A percentile compares a stretch with the other conserved stretches of the same genome.
Evolutionary conservation across 2,888 invertebrate genomes (phyloP).

Genomic region (Cheilosia grossa): DNA sequence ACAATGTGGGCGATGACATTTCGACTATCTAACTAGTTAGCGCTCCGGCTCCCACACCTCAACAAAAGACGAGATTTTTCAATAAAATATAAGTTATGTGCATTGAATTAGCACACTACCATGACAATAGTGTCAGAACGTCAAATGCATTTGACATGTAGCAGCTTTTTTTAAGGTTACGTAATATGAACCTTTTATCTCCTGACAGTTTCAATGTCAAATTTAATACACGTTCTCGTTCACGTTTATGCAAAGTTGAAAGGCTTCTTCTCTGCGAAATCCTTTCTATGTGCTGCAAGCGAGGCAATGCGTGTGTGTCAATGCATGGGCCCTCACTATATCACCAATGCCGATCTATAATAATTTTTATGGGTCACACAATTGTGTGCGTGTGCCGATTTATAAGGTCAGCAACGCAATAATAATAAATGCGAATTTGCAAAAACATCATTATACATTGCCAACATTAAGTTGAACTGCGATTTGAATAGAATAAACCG

Average conservation of each 20-base stretch:
- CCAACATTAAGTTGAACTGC: too few species aligned
- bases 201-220: conserved; percentile 17
- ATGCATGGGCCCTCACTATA: not conserved
- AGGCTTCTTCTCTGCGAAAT: conserved; percentile 1
- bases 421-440: conserved; percentile 30
- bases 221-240: not conserved
- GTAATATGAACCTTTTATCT: not conserved
- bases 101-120: conserved; percentile 50
- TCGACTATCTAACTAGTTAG: not conserved
- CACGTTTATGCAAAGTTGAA: not conserved
- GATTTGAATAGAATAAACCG: too few species aligned
- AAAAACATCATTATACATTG: not conserved
- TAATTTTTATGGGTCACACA: conserved; percentile 6
- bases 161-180: not conserved
- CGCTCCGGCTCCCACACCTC: conserved; percentile 27
- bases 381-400: conserved; percentile 19
- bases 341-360: conserved; percentile 3
- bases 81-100: conserved; percentile 38
- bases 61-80: conserved; percentile 23
- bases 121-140: conserved; percentile 20
- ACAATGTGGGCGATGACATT: conserved; percentile 44
- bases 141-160: conserved; percentile 21
- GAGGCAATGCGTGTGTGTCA: not conserved
- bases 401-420: conserved; percentile 28
- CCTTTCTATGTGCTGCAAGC: not conserved